Base-by-base conservation (phyloP, 1,140 invertebrate species). In the Brachionus manjavacas region DNA sequence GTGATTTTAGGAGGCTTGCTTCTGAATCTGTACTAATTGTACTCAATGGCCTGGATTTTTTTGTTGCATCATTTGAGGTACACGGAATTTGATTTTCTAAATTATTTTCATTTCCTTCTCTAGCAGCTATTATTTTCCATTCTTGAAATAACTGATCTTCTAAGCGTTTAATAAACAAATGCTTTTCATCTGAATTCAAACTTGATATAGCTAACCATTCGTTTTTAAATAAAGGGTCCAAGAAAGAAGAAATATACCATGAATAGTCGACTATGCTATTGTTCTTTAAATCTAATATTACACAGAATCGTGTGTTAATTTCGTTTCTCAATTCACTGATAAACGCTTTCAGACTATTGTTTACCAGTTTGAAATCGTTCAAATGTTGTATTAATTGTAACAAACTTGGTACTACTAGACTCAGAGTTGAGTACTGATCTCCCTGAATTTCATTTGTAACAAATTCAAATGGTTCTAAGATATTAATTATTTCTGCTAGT, bases 401-500 rank as follows among this genome's bases (percentile, higher is more conserved):
- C n/a, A n/a, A n/a, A n/a, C n/a, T n/a, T n/a, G n/a, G n/a, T n/a
- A n/a, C n/a, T n/a, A n/a, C n/a, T n/a, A n/a, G n/a, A n/a, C n/a
- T n/a, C n/a, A n/a, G n/a, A n/a, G n/a, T n/a, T n/a, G n/a, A n/a
- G n/a, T n/a, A n/a, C n/a, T n/a, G n/a, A n/a, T 31, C 28, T 31
- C 28, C 28, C 2, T 31, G 28, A 31, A 31, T 31, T 31, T 31
- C 28, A 31, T 31, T 31, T 31, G 28, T 31, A 31, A 68, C 23
- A 68, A 68, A 68, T 35, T 68, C 66, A 35, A 68, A 68, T 68
- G 23, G 66, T 68, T 68, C 66, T 35, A 68, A 68, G 9, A 68
- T 68, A 31, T 35, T 68, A 31, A 68, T 31, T 11, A 68, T 31
- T n/a, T 68, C 2, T 7, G 28, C 28, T 12, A 68, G 28, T 31